Evolutionary conservation across 2,888 invertebrate genomes (phyloP).

Genomic region (Acanthoscelides obtectus): DNA sequence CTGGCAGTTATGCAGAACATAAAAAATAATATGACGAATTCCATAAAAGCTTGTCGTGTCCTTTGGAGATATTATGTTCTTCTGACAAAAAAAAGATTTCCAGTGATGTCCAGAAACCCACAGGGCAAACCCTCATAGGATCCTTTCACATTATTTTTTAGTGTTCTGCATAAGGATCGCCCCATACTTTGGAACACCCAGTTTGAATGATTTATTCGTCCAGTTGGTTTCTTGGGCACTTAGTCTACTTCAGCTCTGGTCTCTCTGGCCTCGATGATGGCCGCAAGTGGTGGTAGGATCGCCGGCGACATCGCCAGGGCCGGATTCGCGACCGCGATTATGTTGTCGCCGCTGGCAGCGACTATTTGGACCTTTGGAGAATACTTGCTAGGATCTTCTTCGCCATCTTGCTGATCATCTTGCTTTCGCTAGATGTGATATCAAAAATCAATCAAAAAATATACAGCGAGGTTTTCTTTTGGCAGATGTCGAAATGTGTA

Average conservation of each 20-base stretch:
- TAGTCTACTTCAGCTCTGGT: constrained; percentile 22
- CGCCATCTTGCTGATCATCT: constrained; percentile 33
- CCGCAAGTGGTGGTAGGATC: constrained; percentile 31
- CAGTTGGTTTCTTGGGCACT: background rate
- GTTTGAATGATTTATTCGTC: background rate
- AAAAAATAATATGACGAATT: too few relatives aligned
- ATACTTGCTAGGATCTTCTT: constrained; percentile 42
- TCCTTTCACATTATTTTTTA: too few relatives aligned
- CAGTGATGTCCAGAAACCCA: too few relatives aligned
- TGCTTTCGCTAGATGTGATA: constrained; percentile 27
- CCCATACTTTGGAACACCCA: background rate
- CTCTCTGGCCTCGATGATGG: constrained; percentile 21
- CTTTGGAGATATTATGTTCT: too few relatives aligned
- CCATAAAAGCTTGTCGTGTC: too few relatives aligned
- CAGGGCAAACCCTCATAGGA: too few relatives aligned
- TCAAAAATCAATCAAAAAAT: background rate
- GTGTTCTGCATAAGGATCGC: too few relatives aligned
- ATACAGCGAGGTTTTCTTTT: too few relatives aligned
- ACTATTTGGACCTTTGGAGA: constrained; percentile 64
- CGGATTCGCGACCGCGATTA: constrained; percentile 86
- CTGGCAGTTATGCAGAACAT: too few relatives aligned
- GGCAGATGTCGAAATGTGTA: too few relatives aligned
- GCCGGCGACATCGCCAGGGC: constrained; percentile 63
- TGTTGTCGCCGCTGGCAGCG: constrained; percentile 79
- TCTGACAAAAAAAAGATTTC: too few relatives aligned